Evolutionary conservation across 2,888 invertebrate genomes (phyloP).

Genomic region (Caenorhabditis angaria): DNA sequence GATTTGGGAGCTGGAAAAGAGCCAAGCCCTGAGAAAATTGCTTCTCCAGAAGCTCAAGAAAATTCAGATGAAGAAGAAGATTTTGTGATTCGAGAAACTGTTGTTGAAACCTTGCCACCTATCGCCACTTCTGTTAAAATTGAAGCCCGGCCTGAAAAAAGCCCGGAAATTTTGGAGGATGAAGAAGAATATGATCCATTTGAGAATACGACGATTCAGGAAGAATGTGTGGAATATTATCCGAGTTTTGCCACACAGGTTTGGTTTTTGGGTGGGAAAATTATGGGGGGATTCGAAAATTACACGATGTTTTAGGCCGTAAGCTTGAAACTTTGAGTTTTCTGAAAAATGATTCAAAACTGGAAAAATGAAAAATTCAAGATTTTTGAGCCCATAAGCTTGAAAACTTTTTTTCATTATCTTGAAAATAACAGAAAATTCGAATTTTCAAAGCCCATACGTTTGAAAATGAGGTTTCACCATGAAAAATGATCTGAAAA

Average conservation of each 20-base stretch:
- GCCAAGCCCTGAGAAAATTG: neutral
- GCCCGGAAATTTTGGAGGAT: neutral
- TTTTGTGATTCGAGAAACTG: slow-evolving; percentile 36
- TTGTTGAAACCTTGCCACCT: slow-evolving; percentile 9
- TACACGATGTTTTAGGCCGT: too few species aligned
- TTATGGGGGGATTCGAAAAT: too few species aligned
- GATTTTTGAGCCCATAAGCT: too few species aligned
- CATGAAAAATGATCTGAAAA: too few species aligned
- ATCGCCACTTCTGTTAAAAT: neutral
- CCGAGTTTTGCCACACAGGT: neutral
- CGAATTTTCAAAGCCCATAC: too few species aligned
- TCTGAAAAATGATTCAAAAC: too few species aligned
- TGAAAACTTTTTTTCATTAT: too few species aligned
- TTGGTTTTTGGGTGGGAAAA: neutral
- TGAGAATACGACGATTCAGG: slow-evolving; percentile 11
- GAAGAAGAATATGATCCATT: slow-evolving; percentile 43
- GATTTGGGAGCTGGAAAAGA: neutral
- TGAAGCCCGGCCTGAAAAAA: neutral
- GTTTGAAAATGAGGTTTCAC: too few species aligned
- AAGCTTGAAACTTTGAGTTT: too few species aligned
- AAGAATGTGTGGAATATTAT: neutral
- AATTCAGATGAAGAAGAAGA: slow-evolving; percentile 17
- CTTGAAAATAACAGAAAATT: too few species aligned
- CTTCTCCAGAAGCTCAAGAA: neutral
- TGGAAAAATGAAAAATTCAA: too few species aligned